Conservation (phyloP, 2,113 vertebrate genomes). For the Onychostoma macrolepis region DNA sequence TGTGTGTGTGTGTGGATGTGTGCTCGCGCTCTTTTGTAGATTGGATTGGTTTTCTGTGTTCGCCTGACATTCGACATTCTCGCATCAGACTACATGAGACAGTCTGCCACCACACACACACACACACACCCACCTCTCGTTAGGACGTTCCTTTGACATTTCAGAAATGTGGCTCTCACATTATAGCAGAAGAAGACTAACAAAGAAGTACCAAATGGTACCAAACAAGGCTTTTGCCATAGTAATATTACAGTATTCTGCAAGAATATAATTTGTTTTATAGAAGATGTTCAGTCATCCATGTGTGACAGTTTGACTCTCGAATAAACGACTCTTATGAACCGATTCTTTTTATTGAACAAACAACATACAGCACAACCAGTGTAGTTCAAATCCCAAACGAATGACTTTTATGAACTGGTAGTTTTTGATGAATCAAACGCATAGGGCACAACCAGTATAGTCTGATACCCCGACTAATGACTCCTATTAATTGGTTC, state of each 20-base stretch:
- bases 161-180: not conserved
- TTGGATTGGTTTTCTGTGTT: constrained; percentile 43
- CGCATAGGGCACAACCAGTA: not conserved
- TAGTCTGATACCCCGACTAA: not conserved
- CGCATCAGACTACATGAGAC: constrained; percentile 18
- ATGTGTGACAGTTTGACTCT: not conserved
- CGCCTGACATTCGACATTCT: constrained; percentile 36
- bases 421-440: not conserved
- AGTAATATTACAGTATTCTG: not conserved
- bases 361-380: not conserved
- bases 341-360: not conserved
- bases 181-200: not conserved
- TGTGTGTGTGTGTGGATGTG: constrained; percentile 30
- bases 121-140: not conserved
- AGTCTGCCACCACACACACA: not conserved
- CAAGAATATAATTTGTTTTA: not conserved
- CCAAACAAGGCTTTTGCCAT: too few species aligned
- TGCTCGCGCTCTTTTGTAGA: constrained; percentile 9
- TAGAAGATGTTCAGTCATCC: not conserved
- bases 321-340: not conserved
- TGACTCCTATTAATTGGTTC: not conserved
- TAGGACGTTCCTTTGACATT: constrained; percentile 8
- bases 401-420: not conserved
- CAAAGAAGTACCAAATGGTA: not conserved
- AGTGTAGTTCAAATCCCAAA: not conserved